Percentiles rank a stretch among this genome's conserved stretches.
Conservation (phyloP, 2,113 vertebrate genomes). For the Polypterus bichir region DNA sequence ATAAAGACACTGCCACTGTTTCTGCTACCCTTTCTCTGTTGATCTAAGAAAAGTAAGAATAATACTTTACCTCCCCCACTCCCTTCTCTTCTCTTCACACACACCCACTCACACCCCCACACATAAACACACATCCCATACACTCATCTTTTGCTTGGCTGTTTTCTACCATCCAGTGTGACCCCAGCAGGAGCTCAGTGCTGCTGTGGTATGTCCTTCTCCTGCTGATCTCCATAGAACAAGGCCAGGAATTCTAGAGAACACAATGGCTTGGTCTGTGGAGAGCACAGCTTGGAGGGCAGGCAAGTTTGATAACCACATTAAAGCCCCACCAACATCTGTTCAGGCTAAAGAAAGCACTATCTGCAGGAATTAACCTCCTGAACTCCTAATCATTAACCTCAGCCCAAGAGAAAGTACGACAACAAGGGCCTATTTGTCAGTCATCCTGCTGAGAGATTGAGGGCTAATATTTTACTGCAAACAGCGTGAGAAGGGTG, state of each 20-base stretch:
- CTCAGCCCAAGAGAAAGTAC: conserved; percentile 68
- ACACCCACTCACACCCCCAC: too few species aligned
- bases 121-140: too few species aligned
- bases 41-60: too few species aligned
- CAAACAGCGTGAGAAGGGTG: conserved; percentile 83
- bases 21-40: too few species aligned
- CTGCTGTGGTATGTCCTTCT: conserved; percentile 55
- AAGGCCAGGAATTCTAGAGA: conserved; percentile 63
- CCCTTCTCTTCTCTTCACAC: too few species aligned
- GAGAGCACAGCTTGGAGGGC: conserved; percentile 72
- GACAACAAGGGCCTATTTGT: conserved; percentile 91
- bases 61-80: too few species aligned
- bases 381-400: conserved; percentile 91
- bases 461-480: conserved; percentile 75
- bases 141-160: too few species aligned
- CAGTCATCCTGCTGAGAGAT: conserved; percentile 55
- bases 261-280: conserved; percentile 58
- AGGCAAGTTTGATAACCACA: conserved; percentile 92
- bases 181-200: conserved; percentile 51
- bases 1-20: too few species aligned
- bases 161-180: conserved; percentile 45
- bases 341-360: conserved; percentile 81
- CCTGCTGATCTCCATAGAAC: conserved; percentile 69
- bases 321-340: conserved; percentile 97
- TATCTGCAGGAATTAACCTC: conserved; percentile 82